Evolutionary conservation across 2,113 vertebrate species (phyloP), one percentile per base, ranked within the genome.

Genomic region (Salvator merianae): DNA sequence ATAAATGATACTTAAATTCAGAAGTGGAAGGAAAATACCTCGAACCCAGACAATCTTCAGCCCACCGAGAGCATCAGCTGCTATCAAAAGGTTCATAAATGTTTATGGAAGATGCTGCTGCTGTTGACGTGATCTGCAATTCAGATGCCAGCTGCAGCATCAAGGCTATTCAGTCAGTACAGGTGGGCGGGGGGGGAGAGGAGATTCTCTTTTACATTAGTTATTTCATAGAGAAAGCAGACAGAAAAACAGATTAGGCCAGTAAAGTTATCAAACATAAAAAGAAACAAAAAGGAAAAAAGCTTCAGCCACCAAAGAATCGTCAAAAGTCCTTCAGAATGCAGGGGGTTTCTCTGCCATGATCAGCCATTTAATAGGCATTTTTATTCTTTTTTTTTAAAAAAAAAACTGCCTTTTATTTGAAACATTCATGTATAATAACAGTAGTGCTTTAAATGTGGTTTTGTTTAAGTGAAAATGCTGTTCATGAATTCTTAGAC

Each of bases 401-500:
- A n/a, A n/a, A 94, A 94, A 95, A 88, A 86, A 92, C 65, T 93
- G 87, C 84, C 53, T 92, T 93, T 90, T 93, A 40, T 92, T 94
- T 92, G 86, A 87, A 87, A 94, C 95, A 94, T 93, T 95, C 94
- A 88, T 93, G 93, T 91, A 93, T 92, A 91, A 94, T 75, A 94
- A 89, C 86, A 89, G 93, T 90, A 86, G 94, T 93, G 95, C 92
- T 91, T 92, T 87, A 94, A 84, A 87, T 87, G 91, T 79, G 81
- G 84, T 90, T 88, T 59, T 91, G 88, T 93, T 93, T 94, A 92
- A 89, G 92, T 91, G 94, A 93, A 91, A 91, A 75, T 92, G 94
- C 93, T 92, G 94, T 93, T 90, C 91, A 92, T 73, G 90, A 95
- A 94, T 88, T 94, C 95, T 87, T 99, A 99, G 95, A 99, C 98